Base-by-base conservation (phyloP, 2,113 vertebrate species). In the Takifugu flavidus region DNA sequence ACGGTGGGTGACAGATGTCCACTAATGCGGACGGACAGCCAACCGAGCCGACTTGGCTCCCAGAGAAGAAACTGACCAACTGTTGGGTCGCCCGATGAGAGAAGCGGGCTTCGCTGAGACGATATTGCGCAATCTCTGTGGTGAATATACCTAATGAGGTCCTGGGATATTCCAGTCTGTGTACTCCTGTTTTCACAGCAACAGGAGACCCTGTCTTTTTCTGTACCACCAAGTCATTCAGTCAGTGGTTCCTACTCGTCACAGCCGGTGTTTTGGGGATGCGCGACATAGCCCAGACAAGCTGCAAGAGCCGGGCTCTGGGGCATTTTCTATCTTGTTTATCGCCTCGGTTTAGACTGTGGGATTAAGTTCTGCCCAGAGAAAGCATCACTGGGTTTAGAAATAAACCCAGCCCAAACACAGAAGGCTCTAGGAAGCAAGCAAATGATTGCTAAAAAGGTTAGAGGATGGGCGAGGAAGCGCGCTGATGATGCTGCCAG, bases 401-500 rank as follows among this genome's bases (percentile, higher is more conserved):
- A 72, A 66, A 89, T 86, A 79, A 86, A 80, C 71, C 73, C 59
- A 72, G 70, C 78, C 82, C 74, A 68, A 80, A 70, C 20, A 29
- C 65, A 56, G 78, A 78, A 86, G 79, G 88, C 85, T 85, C 85
- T 80, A 80, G 73, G 55, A 66, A 62, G 70, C 72, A 46, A 72
- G 70, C 55, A 11, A 77, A 67, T 86, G 80, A 87, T 86, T 88
- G 78, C 69, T 82, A 82, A 87, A 85, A 81, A 88, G 87, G 83
- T 84, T 62, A 62, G 61, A 68, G 39, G 52, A 67, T 68, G 54
- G 20, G 49, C 10, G 44, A 67, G 70, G 47, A 44, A 53, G 56
- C 14, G 8, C 15, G 4, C 42, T 20, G 20, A 20, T 20, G 20
- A 20, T 20, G 20, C 20, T 27, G 7, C 39, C 52, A 56, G 69